Evolutionary conservation across 2,797 vertebrate species (phyloP).

Genomic region (Sebastes glaucus): DNA sequence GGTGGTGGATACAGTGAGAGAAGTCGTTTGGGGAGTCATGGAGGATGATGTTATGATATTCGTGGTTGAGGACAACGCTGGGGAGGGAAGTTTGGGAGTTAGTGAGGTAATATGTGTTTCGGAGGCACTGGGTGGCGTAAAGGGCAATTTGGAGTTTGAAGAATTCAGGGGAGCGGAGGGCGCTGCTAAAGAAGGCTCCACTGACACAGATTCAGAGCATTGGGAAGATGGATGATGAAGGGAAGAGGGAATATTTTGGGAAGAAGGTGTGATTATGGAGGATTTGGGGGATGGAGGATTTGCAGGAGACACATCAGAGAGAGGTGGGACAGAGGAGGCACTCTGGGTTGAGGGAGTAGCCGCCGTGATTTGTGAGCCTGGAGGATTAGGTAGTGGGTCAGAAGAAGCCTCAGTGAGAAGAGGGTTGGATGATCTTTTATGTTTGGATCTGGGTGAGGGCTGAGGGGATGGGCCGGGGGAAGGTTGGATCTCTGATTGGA

Average conservation of each 20-base stretch:
- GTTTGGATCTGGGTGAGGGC: constrained; percentile 73
- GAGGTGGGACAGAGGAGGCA: constrained; percentile 1
- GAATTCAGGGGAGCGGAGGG: background rate
- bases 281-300: constrained; percentile 4
- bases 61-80: background rate
- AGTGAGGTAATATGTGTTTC: background rate
- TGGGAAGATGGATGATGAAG: background rate
- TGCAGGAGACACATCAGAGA: constrained; percentile 12
- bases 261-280: background rate
- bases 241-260: background rate
- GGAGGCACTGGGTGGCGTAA: background rate
- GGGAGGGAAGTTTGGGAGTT: constrained; percentile 3
- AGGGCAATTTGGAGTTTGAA: background rate
- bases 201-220: constrained; percentile 5
- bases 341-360: constrained; percentile 1
- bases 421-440: constrained; percentile 28
- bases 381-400: constrained; percentile 6
- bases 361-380: background rate
- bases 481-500: constrained; percentile 57
- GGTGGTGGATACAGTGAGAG: constrained; percentile 16
- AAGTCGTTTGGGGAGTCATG: background rate
- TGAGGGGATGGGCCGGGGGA: constrained; percentile 66
- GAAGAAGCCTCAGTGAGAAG: constrained; percentile 10
- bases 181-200: background rate
- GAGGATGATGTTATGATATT: constrained; percentile 25